Percentiles rank a stretch among this genome's conserved stretches.
Evolutionary conservation across 2,113 vertebrate species (phyloP).

Genomic region (Larimichthys polyactis): DNA sequence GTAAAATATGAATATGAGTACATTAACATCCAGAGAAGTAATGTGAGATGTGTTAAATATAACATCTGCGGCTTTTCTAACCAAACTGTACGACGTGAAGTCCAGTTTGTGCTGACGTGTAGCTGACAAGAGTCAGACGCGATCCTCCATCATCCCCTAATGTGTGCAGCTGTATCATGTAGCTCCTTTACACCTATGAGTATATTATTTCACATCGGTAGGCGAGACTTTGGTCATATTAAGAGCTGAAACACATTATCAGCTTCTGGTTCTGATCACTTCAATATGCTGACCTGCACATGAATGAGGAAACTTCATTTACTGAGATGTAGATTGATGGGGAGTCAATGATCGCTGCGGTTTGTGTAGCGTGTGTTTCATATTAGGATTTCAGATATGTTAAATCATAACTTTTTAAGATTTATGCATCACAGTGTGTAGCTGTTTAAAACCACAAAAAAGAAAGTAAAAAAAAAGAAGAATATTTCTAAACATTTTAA

Average conservation of each 20-base stretch:
- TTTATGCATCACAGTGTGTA: not conserved
- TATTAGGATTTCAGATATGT: not conserved
- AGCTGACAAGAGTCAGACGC: not conserved
- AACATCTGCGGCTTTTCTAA: not conserved
- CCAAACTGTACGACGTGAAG: not conserved
- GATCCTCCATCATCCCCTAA: not conserved
- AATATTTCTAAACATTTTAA: not conserved
- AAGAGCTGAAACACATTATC: conserved; percentile 21
- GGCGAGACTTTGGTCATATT: conserved; percentile 34
- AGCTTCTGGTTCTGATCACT: conserved; percentile 45
- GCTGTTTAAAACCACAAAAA: not conserved
- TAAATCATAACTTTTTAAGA: not conserved
- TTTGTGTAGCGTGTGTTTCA: conserved; percentile 16
- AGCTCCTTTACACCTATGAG: not conserved
- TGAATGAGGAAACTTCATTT: conserved; percentile 6
- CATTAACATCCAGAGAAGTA: not conserved
- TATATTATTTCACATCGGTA: not conserved
- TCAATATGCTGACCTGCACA: conserved; percentile 54
- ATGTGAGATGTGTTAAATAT: not conserved
- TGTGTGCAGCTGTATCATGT: fast-evolving
- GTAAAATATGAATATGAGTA: not conserved
- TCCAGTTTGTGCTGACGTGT: conserved; percentile 26
- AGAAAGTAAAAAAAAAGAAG: not conserved
- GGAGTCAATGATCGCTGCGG: conserved; percentile 32
- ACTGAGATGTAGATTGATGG: conserved; percentile 37